phyloP scores from a whole-genome alignment of 2,113 vertebrate genomes.

The Vidua chalybeata region DNA sequence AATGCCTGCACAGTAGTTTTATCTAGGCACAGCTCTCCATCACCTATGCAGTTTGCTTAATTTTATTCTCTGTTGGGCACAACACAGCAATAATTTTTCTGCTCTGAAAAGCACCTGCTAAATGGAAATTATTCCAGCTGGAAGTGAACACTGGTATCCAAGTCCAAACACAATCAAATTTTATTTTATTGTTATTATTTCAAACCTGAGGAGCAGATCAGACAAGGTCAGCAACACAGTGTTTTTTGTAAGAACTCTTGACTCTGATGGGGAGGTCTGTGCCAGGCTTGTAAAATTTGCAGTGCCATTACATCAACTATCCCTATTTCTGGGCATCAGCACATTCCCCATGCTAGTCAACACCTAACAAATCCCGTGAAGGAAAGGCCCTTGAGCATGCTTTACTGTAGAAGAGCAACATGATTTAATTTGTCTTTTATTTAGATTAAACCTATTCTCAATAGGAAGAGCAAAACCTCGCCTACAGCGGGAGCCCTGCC shows the following conservation, averaged over 20 bases:
- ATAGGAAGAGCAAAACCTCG: background rate
- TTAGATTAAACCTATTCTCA: conserved; percentile 15
- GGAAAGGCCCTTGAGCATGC: background rate
- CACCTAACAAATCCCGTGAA: conserved; percentile 32
- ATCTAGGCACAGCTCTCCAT: background rate
- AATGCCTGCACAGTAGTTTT: background rate
- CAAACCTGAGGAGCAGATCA: background rate
- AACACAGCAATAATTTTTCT: background rate
- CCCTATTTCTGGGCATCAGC: background rate
- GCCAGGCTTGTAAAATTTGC: background rate
- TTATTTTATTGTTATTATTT: conserved; percentile 18
- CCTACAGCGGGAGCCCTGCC: conserved; percentile 19
- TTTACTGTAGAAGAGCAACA: conserved; percentile 9
- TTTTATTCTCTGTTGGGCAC: background rate
- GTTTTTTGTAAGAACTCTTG: background rate
- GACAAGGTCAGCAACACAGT: background rate
- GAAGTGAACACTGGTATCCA: background rate
- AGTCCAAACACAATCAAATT: background rate
- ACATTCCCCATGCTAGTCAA: conserved; percentile 7
- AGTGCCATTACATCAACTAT: background rate
- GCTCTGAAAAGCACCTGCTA: conserved; percentile 42
- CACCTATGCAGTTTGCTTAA: background rate
- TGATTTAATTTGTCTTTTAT: conserved; percentile 42
- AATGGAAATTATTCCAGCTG: conserved; percentile 40
- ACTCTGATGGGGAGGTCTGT: background rate